Evolutionary conservation across 2,113 vertebrate genomes (phyloP), one percentile per base, ranked within the genome.

Genomic region (Oreochromis aureus): DNA sequence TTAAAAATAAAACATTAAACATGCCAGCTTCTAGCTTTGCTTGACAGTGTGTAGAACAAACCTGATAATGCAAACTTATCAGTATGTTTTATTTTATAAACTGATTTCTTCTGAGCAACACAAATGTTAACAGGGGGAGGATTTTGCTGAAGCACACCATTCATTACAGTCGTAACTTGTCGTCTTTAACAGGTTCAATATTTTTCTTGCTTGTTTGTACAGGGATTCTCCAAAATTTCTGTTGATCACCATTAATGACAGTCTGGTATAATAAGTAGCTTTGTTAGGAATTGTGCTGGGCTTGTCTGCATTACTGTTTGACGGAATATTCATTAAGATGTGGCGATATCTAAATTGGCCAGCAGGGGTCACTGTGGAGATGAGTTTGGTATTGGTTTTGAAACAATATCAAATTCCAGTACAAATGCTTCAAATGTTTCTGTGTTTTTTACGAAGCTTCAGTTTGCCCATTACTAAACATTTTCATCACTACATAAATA

Each of bases 21-120:
- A 61, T 61, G 56, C 15, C 5, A 59, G 58, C 58, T 18, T 32
- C 27, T 59, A 59, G 24, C 56, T 59, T 16, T 58, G 56, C 7
- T 32, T 0, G 27, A 18, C 5, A 34, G 18, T 19, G 16, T 18
- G 58, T 4, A 61, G 3, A 61, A 19, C 58, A 34, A 61, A 34
- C 8, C 15, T 34, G 30, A 19, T 18, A 5, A 61, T 32, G 27
- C 27, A 61, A 32, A 61, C 27, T 61, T 1, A 61, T 32, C 58
- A 61, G 27, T 61, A 1, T 61, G 58, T 61, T 61, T 61, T 59
- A 59, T 59, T 59, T 59, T 59, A 32, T 59, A 18, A 59, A 32
- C 58, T 32, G 58, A 59, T 61, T 61, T 61, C 8, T 61, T 34
- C 30, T 61, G 58, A 61, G 30, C 30, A 34, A 6, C 27, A 61